Base-by-base conservation (phyloP, 2,113 vertebrate genomes). In the Mungos mungo region DNA sequence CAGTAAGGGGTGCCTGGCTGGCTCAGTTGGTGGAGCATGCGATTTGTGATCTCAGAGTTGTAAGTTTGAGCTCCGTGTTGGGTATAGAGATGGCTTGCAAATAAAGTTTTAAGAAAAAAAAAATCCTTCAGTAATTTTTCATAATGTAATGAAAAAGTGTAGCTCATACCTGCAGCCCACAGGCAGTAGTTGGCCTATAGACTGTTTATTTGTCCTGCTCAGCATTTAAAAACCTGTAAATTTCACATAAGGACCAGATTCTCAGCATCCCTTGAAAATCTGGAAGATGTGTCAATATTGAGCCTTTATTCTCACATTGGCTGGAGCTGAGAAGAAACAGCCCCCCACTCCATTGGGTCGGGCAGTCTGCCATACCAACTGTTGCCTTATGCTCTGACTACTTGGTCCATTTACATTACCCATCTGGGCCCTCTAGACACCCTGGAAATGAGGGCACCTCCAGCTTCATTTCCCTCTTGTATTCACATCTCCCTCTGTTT, bases 211-310 rank as follows among this genome's bases (percentile, higher is more conserved):
- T 94, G 27, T 80, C 57, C 50, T 74, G 60, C 18, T 88, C 7
- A 69, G 41, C 25, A 82, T 89, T 94, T 94, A 38, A 95, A 97
- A 87, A 76, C 47, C n/a, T 60, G 1, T 69, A 69, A 3, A 12
- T 95, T 85, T 97, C 14, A 72, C 72, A 23, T 80, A 72, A 52
- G 19, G 45, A 52, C 41, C 21, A 81, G 84, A 94, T 96, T 96
- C 72, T 82, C 1, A 38, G 35, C 76, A 71, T 93, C 41, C 68
- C 45, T 92, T 66, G 86, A 77, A 91, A 95, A 83, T 93, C n/a
- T 97, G 77, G 54, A 89, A 96, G 45, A 63, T 91, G 38, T 95
- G 52, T 95, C 54, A 91, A 6, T 83, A 95, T 71, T 92, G 47
- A 84, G n/a, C 38, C 57, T 66, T 82, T 66, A 87, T 90, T 94